These are phyloP conservation scores for Andinoacara biseriatus DNA, from an alignment of 2,113 vertebrate genomes.

Conservation along the genomic window DNA sequence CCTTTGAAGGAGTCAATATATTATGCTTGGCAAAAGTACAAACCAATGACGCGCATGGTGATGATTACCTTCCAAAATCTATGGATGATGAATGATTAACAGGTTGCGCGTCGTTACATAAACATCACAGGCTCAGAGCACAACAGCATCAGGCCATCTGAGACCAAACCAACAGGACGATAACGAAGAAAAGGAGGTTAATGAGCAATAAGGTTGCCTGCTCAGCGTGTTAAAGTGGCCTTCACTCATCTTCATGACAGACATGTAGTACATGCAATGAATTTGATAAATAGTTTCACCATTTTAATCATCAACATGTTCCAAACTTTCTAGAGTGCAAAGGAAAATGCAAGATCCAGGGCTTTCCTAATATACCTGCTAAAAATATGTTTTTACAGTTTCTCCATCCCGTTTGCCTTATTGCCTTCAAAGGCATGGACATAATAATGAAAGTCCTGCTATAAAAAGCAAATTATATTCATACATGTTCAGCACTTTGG, in stretches of 20 bases:
- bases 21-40: conserved; percentile 56
- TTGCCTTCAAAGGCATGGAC: not conserved
- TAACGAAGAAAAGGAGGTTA: not conserved
- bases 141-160: not conserved
- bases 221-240: not conserved
- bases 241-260: not conserved
- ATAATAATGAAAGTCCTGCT: not conserved
- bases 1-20: conserved; percentile 67
- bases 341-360: too few species aligned
- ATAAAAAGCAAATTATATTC: fast-evolving
- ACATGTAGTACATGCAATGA: not conserved
- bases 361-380: not conserved
- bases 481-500: not conserved
- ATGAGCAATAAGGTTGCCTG: not conserved
- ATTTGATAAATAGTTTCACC: not conserved
- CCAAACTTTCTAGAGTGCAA: too few species aligned
- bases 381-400: not conserved
- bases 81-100: conserved; percentile 71
- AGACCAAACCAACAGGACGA: not conserved
- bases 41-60: conserved; percentile 55
- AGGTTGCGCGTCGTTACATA: conserved; percentile 64
- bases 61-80: conserved; percentile 60
- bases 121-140: conserved; percentile 34
- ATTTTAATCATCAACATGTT: not conserved
- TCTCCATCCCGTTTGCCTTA: not conserved